phyloP scores from a whole-genome alignment of 1,140 invertebrate species.

The Gryllus bimaculatus region DNA sequence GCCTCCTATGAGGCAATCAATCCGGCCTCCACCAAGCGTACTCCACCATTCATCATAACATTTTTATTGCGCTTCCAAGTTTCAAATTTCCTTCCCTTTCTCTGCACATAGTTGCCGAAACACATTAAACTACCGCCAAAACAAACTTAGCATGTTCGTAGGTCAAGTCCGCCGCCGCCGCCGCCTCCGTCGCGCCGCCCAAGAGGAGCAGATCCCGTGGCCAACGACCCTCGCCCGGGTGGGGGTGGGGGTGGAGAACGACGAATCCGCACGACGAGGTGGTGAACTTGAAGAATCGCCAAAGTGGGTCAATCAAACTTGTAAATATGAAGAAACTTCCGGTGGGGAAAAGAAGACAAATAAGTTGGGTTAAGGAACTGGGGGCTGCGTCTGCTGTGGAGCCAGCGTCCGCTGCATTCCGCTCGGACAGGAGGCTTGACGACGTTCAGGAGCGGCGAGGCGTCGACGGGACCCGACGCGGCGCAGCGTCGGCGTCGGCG shows the following conservation, averaged over 20 bases:
- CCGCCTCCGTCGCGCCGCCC: no score
- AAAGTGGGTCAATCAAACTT: slow-evolving; percentile 4
- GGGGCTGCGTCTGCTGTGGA: no score
- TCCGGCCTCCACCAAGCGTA: not conserved
- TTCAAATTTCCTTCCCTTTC: not conserved
- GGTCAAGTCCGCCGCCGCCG: not conserved
- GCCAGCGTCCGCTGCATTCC: no score
- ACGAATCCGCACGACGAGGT: not conserved
- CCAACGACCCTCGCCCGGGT: not conserved
- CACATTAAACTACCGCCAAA: not conserved
- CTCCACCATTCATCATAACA: not conserved
- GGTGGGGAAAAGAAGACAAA: not conserved
- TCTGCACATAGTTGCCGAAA: not conserved
- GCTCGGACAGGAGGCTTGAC: no score
- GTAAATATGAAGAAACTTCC: slow-evolving; percentile 5
- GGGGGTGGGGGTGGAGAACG: no score
- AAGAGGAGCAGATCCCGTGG: not conserved
- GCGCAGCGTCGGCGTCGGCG: no score
- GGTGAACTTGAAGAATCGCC: not conserved
- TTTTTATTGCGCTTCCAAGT: not conserved
- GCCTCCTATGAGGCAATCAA: no score
- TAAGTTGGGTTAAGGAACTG: not conserved
- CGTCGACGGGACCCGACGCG: no score
- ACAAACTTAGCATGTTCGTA: slow-evolving; percentile 4
- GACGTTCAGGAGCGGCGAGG: no score